Conservation (phyloP, 2,888 invertebrate genomes). For the Odontothrips loti region DNA sequence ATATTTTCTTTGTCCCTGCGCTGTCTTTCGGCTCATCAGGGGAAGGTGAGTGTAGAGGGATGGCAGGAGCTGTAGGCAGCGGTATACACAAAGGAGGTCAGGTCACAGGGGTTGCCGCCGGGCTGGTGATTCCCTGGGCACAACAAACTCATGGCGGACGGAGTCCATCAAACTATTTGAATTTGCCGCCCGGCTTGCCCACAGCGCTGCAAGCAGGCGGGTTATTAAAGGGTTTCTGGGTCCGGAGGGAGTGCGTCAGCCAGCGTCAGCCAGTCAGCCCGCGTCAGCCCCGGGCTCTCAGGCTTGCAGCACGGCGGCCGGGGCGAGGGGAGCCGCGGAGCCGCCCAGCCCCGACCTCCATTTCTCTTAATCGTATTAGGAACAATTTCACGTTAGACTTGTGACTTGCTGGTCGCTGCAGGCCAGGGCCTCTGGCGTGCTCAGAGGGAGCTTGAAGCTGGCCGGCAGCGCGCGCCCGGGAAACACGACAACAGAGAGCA, state of each 20-base stretch:
- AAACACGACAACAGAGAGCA: background rate
- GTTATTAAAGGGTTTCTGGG: background rate
- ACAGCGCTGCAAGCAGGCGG: background rate
- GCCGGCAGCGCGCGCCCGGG: background rate
- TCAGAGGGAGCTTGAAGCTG: background rate
- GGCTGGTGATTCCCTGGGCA: no score
- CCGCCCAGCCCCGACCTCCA: conserved; percentile 5
- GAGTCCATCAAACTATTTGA: background rate
- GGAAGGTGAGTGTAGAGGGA: no score
- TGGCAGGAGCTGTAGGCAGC: no score
- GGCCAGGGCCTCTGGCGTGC: background rate
- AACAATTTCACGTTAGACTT: conserved; percentile 23
- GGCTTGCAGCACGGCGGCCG: no score
- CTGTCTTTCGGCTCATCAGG: no score
- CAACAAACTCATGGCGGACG: background rate
- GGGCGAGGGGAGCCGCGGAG: background rate
- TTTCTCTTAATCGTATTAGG: conserved; percentile 14
- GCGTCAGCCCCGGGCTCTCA: no score
- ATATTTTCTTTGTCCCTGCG: no score
- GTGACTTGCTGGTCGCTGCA: conserved; percentile 11
- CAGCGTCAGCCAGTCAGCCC: no score
- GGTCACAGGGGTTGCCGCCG: no score
- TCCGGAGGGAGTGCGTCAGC: background rate
- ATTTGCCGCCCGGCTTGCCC: background rate
- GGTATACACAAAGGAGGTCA: no score